Percentiles rank a stretch among this genome's conserved stretches.
Conservation (phyloP, 2,113 vertebrate species). For the Monopterus albus region DNA sequence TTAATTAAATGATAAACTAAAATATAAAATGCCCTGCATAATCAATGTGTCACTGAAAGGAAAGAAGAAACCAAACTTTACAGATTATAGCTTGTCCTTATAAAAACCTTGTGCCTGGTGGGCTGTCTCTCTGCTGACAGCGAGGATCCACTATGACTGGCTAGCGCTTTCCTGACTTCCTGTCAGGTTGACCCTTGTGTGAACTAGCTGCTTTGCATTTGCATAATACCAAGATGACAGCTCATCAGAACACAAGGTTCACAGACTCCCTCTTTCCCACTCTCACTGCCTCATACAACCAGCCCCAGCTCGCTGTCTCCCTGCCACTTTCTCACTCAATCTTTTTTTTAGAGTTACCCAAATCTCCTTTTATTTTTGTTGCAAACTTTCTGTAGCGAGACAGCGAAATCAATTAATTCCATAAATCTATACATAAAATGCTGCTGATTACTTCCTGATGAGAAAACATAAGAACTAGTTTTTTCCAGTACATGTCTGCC, state of each 20-base stretch:
- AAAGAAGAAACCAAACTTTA: slow-evolving; percentile 22
- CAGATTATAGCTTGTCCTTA: slow-evolving; percentile 35
- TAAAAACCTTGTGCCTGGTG: slow-evolving; percentile 42
- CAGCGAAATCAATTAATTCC: too few relatives aligned
- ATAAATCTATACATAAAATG: too few relatives aligned
- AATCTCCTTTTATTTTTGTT: too few relatives aligned
- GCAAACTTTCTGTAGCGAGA: too few relatives aligned
- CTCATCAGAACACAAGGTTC: slow-evolving; percentile 58
- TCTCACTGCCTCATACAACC: slow-evolving; percentile 26
- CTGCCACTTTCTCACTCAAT: neutral
- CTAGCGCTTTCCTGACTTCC: slow-evolving; percentile 59
- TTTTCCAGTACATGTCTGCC: too few relatives aligned
- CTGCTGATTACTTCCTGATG: too few relatives aligned
- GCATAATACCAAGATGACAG: slow-evolving; percentile 73
- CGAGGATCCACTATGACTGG: slow-evolving; percentile 46
- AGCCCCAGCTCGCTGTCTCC: slow-evolving; percentile 17
- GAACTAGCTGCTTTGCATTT: slow-evolving; percentile 75
- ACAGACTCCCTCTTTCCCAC: slow-evolving; percentile 33
- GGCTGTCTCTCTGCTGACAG: slow-evolving; percentile 45
- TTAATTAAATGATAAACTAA: neutral
- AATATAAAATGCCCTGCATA: neutral
- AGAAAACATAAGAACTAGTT: too few relatives aligned
- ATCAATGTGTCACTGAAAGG: slow-evolving; percentile 4
- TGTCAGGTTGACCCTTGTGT: slow-evolving; percentile 70
- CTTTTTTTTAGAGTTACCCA: neutral